These are phyloP conservation scores for Etheostoma spectabile DNA, from an alignment of 2,113 vertebrate genomes.

Conservation along the genomic window DNA sequence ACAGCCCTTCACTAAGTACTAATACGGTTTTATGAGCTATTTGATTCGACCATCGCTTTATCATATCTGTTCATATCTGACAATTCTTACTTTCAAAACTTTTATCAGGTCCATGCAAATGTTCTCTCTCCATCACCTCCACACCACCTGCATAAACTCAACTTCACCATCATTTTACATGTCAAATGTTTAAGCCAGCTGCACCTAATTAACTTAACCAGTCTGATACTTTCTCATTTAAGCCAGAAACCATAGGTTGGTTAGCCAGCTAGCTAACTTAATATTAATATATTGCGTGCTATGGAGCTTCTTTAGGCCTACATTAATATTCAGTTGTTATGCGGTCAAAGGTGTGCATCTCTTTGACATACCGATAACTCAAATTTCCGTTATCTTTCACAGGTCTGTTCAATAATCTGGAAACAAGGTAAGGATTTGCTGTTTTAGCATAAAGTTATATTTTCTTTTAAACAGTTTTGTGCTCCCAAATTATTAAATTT, in stretches of 20 bases:
- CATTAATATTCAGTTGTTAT: not conserved
- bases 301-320: not conserved
- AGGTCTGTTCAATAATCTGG: not conserved
- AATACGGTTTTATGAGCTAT: not conserved
- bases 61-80: not conserved
- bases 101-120: not conserved
- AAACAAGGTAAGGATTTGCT: slow-evolving; percentile 27
- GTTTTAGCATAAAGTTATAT: not conserved
- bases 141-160: not conserved
- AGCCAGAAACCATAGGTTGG: not conserved
- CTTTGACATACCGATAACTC: not conserved
- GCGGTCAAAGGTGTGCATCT: not conserved
- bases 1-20: not conserved
- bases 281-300: not conserved
- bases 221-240: not conserved
- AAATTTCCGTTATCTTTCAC: not conserved
- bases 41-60: not conserved
- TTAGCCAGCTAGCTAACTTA: not conserved
- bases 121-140: not conserved
- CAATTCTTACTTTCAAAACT: not conserved
- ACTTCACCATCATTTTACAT: not conserved
- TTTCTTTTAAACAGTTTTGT: not conserved
- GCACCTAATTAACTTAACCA: slow-evolving; percentile 30
- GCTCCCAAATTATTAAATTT: not conserved
- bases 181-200: slow-evolving; percentile 12